Conservation (phyloP, 2,797 vertebrate species). For the Bovichtus diacanthus region DNA sequence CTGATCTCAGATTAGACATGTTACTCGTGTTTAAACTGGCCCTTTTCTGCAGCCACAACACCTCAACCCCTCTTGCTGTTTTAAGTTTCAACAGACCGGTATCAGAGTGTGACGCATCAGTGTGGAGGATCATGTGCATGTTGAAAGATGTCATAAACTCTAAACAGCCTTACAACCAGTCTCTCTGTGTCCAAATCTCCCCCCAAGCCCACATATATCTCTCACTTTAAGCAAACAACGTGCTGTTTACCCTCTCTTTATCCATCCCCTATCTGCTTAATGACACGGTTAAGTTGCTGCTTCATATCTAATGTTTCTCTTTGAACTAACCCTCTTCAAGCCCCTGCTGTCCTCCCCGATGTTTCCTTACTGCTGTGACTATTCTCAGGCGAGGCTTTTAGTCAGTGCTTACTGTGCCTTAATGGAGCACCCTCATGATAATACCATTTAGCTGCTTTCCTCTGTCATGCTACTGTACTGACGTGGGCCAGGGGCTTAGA, state of each 20-base stretch:
- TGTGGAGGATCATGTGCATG: slow-evolving; percentile 47
- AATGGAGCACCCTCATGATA: slow-evolving; percentile 79
- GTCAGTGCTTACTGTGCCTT: slow-evolving; percentile 75
- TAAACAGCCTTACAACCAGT: slow-evolving; percentile 31
- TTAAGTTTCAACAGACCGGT: slow-evolving; percentile 55
- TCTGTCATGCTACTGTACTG: slow-evolving; percentile 77
- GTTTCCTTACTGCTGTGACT: slow-evolving; percentile 50
- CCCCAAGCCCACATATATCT: slow-evolving; percentile 43
- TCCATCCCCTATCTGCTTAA: slow-evolving; percentile 51
- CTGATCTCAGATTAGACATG: slow-evolving; percentile 38
- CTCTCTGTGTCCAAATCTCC: slow-evolving; percentile 36
- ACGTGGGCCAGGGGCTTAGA: slow-evolving; percentile 74
- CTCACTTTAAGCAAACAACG: slow-evolving; percentile 49
- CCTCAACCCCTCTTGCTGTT: slow-evolving; percentile 27
- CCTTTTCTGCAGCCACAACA: slow-evolving; percentile 33
- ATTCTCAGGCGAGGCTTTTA: slow-evolving; percentile 72
- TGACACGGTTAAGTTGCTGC: slow-evolving; percentile 47
- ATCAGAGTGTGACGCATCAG: slow-evolving; percentile 52
- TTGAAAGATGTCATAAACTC: slow-evolving; percentile 41
- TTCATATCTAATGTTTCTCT: slow-evolving; percentile 46
- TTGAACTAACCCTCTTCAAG: slow-evolving; percentile 54
- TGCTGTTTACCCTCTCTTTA: slow-evolving; percentile 56
- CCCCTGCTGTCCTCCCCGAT: slow-evolving; percentile 59
- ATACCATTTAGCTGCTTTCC: slow-evolving; percentile 73
- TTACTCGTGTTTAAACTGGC: slow-evolving; percentile 57